Base-by-base conservation (phyloP, 2,888 invertebrate genomes). In the Cheilosia impressa region DNA sequence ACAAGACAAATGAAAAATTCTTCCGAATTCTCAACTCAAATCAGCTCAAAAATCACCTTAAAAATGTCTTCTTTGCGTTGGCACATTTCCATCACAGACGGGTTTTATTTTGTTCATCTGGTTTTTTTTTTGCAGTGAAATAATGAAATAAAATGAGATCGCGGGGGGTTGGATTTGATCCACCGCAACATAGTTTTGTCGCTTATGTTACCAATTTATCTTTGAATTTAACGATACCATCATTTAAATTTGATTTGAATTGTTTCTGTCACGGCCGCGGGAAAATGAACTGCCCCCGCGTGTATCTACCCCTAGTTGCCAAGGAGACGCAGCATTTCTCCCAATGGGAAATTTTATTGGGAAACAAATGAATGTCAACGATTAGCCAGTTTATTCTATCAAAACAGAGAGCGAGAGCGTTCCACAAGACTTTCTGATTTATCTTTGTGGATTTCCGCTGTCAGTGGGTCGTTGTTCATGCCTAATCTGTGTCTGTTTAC, bases 1-100 rank as follows among this genome's bases (percentile, higher is more conserved):
- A 24, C 4, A 69, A 43, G 62, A 62, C 60, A 78, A 65, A 60
- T 45, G 58, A 73, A 72, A 71, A 77, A 71, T 82, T 82, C 66
- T 62, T 24, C 24, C 34, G 58, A 53, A 65, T 79, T 22, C 47
- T 66, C 72, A 73, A 50, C 55, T 72, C 77, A 66, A 73, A 43
- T 66, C 77, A 60, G 47, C 75, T 62, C 41, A 57, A 55, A 60
- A 43, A 82, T 68, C 78, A 73, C 73, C 78, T 78, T 45, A 71
- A 63, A 52, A 62, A 69, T 50, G 57, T 43, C 55, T 45, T 45
- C 50, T 34, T 43, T 60, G 50, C 45, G 47, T 77, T 82, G 83
- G 83, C 83, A 84, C 68, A 65, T 41, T 84, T 79, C 83, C 83
- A 84, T 79, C 60, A 38, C 2, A 66, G 55, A 83, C 53, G 17